A percentile compares a stretch with the other conserved stretches of the same genome.
Conservation (phyloP, 2,888 invertebrate genomes). For the Ormyrus thymus region DNA sequence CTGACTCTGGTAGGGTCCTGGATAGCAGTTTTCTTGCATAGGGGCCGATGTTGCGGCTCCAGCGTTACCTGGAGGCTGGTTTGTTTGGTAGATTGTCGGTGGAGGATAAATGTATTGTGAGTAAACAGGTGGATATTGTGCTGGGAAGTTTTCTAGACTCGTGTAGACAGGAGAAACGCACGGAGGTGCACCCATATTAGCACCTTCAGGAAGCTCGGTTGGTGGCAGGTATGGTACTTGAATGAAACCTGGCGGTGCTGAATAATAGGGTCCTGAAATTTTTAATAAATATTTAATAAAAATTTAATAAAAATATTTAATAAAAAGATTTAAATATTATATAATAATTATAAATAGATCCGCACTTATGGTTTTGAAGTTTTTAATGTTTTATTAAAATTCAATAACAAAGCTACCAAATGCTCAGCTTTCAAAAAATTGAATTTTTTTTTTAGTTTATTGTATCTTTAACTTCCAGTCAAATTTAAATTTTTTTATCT, state of each 20-base stretch:
- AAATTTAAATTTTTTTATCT: too few species aligned
- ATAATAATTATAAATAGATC: too few species aligned
- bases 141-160: constrained; percentile 34
- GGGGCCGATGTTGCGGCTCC: background rate
- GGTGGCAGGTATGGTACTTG: constrained; percentile 46
- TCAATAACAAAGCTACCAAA: too few species aligned
- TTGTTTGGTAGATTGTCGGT: constrained; percentile 33
- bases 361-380: too few species aligned
- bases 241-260: constrained; percentile 43
- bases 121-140: constrained; percentile 42
- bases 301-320: too few species aligned
- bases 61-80: constrained; percentile 9
- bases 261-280: constrained; percentile 44
- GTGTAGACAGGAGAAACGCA: constrained; percentile 37
- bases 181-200: background rate
- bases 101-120: constrained; percentile 45
- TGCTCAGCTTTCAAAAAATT: too few species aligned
- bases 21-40: constrained; percentile 36
- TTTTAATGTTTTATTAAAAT: too few species aligned
- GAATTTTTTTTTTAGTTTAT: too few species aligned
- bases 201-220: background rate
- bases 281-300: constrained; percentile 10
- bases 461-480: too few species aligned
- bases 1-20: constrained; percentile 34
- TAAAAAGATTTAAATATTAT: too few species aligned